phyloP scores from a whole-genome alignment of 2,888 invertebrate species.

The Trissolcus japonicus region DNA sequence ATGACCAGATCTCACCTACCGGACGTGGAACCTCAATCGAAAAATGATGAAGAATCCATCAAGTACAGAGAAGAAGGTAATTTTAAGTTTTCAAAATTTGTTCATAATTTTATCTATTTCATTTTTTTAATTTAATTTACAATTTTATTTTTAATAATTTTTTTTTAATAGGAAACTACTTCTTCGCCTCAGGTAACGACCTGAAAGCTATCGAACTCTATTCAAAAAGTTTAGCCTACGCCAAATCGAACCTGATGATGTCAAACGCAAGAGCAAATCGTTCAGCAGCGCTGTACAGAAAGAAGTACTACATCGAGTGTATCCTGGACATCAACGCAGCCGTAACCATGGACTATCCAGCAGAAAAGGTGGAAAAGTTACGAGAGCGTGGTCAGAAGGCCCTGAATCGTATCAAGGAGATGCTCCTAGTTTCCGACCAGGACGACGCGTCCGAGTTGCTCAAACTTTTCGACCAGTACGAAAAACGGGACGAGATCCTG shows the following conservation, averaged over 20 bases:
- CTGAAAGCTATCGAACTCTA: constrained; percentile 72
- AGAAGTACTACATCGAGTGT: constrained; percentile 70
- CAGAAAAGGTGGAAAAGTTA: constrained; percentile 70
- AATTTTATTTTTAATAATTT: background rate
- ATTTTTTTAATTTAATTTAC: background rate
- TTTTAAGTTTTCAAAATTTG: background rate
- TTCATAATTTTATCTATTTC: background rate
- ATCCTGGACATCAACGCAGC: constrained; percentile 72
- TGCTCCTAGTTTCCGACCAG: constrained; percentile 23
- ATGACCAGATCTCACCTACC: constrained; percentile 71
- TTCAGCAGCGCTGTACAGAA: constrained; percentile 73
- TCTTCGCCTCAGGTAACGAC: constrained; percentile 72
- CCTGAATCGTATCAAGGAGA: constrained; percentile 58
- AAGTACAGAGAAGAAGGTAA: constrained; percentile 72
- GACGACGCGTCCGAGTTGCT: constrained; percentile 25
- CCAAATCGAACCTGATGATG: constrained; percentile 67
- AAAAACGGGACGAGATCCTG: constrained; percentile 8
- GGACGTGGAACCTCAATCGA: constrained; percentile 63
- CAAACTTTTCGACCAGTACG: constrained; percentile 35
- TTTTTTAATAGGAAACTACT: constrained; percentile 67
- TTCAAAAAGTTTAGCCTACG: constrained; percentile 72
- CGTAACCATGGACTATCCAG: constrained; percentile 68
- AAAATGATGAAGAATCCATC: constrained; percentile 69
- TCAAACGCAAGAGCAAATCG: constrained; percentile 73
- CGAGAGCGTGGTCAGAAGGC: constrained; percentile 69